Conservation (phyloP, 2,797 vertebrate species). For the Rhinatrema bivittatum region DNA sequence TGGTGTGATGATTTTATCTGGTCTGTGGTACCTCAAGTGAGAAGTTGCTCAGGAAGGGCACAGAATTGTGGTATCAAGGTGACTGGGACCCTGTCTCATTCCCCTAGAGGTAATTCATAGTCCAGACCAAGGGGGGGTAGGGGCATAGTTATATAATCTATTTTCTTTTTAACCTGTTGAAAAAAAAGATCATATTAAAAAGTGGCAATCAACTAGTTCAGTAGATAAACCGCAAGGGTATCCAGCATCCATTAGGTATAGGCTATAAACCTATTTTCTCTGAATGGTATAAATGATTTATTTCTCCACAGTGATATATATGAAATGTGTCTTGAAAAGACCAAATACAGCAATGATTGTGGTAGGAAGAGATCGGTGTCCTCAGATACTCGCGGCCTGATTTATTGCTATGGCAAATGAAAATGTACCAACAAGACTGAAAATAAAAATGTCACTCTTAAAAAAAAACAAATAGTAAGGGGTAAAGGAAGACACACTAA, state of each 20-base stretch:
- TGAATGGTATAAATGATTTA: constrained; percentile 15
- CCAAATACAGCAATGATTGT: neutral
- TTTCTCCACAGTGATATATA: constrained; percentile 7
- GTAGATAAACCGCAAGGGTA: constrained; percentile 9
- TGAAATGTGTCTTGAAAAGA: constrained; percentile 9
- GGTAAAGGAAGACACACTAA: too few species aligned
- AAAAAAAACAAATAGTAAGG: too few species aligned
- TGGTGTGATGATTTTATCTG: too few species aligned
- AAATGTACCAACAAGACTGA: neutral
- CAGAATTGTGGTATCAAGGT: too few species aligned
- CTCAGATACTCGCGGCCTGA: neutral
- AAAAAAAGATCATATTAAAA: constrained; percentile 11
- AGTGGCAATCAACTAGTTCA: constrained; percentile 6
- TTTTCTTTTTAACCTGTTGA: constrained; percentile 24
- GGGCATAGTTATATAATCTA: constrained; percentile 11
- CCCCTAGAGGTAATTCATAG: too few species aligned
- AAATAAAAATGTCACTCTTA: neutral
- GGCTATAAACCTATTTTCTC: constrained; percentile 14
- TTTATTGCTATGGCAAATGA: neutral
- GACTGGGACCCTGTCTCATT: too few species aligned
- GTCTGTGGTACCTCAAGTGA: too few species aligned
- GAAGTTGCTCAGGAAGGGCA: too few species aligned
- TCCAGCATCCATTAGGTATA: constrained; percentile 8
- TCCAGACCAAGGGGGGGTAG: too few species aligned
- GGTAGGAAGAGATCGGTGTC: neutral